Evolutionary conservation across 1,140 invertebrate species (phyloP), one percentile per base, ranked within the genome.

Genomic region (Drosophila elegans): DNA sequence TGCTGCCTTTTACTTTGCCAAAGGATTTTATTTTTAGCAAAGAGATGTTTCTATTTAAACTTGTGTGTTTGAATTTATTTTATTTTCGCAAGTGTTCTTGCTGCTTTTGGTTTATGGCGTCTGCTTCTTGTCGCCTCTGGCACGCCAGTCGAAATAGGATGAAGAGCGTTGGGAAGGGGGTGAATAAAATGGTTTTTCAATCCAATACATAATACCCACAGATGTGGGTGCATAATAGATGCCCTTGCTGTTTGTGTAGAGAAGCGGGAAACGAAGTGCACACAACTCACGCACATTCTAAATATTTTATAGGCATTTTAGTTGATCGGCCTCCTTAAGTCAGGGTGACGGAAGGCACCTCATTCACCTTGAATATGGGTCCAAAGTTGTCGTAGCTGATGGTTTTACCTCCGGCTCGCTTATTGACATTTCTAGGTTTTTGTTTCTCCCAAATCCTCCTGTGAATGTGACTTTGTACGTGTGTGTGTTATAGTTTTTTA

Each of bases 11-110:
- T 16, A 16, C 16, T n/a, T 38, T 73, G 13, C 48, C 45, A 44
- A 63, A 61, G 45, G 45, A 76, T 45, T 53, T 57, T 78, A 78
- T 78, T 78, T 78, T 63, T 78, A 78, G 75, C 29, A 69, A 56
- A 77, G 44, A 69, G 46, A 78, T 78, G 25, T 63, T 77, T 77
- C 64, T 78, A 69, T 77, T 78, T 78, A 56, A 77, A 77, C 32
- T 71, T 51, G 59, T 46, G 39, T 71, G 56, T 76, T 76, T 69
- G 44, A 61, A 62, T 78, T 74, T 46, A 66, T 64, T 75, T 55
- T 55, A 46, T 64, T 73, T 73, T 53, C 29, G 27, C 44, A 52
- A 46, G 44, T 51, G 61, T 52, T 60, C 63, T 27, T 52, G 52
- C 55, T 60, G 32, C 55, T 63, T 53, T 64, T 66, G 52, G 36